Evolutionary conservation across 2,113 vertebrate species (phyloP).

Genomic region (Tachuris rubrigastra): DNA sequence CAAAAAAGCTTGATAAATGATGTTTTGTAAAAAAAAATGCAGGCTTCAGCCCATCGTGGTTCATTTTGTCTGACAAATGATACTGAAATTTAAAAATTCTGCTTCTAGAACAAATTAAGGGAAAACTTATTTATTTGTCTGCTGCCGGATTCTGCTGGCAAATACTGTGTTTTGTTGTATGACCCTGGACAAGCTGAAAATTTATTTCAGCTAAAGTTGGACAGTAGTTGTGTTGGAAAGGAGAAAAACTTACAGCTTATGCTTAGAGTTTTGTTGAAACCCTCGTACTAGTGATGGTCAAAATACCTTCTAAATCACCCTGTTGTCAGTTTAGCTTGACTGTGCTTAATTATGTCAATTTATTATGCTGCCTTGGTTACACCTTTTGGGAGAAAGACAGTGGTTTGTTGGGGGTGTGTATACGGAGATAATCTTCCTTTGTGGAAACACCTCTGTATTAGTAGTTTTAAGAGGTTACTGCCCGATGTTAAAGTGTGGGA

Average conservation of each 20-base stretch:
- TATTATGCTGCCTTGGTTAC: not conserved
- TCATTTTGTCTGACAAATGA: not conserved
- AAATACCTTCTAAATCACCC: not conserved
- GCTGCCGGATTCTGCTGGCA: not conserved
- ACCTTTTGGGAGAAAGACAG: not conserved
- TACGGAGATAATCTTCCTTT: not conserved
- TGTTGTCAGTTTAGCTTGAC: not conserved
- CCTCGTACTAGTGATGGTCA: not conserved
- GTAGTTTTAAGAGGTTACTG: not conserved
- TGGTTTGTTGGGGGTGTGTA: accelerated
- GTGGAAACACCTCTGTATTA: not conserved
- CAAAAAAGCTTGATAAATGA: not conserved
- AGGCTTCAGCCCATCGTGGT: not conserved
- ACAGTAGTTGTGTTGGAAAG: not conserved
- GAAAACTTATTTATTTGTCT: not conserved
- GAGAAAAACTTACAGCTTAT: not conserved
- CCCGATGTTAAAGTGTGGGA: not conserved
- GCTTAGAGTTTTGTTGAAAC: not conserved
- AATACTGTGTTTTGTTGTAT: not conserved
- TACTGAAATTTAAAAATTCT: not conserved
- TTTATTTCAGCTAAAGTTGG: not conserved
- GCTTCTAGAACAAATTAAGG: not conserved
- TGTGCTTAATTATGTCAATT: not conserved
- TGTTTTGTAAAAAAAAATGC: not conserved
- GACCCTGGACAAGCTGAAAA: not conserved